phyloP scores from a whole-genome alignment of 2,797 vertebrate genomes.

The Notoglanidium macrostoma region DNA sequence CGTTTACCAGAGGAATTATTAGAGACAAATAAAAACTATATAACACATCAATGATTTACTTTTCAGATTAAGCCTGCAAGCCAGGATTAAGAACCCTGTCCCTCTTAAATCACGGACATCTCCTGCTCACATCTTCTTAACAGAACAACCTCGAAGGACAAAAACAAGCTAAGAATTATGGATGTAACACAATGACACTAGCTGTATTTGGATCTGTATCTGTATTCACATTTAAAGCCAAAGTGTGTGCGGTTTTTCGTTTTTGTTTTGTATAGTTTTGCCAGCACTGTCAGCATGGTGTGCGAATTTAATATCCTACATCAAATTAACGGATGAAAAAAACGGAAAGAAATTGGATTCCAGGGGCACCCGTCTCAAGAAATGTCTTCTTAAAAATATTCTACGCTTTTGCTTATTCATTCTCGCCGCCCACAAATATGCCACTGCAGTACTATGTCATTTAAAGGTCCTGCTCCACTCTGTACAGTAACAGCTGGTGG shows the following conservation, averaged over 20 bases:
- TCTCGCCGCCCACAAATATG: not conserved
- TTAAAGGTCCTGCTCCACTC: not conserved
- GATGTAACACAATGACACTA: not conserved
- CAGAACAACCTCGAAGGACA: not conserved
- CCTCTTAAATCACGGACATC: too few species aligned
- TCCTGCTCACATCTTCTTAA: too few species aligned
- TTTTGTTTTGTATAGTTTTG: not conserved
- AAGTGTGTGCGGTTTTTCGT: not conserved
- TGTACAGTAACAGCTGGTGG: conserved; percentile 8
- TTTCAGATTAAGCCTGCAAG: too few species aligned
- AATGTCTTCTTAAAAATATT: not conserved
- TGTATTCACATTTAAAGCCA: not conserved
- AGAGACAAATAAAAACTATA: not conserved
- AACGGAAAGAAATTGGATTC: not conserved
- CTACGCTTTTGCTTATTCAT: not conserved
- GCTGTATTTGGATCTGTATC: not conserved
- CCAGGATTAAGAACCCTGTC: too few species aligned
- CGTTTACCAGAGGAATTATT: not conserved
- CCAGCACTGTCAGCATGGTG: not conserved
- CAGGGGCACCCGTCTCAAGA: not conserved
- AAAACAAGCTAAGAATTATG: not conserved
- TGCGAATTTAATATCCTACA: conserved; percentile 14
- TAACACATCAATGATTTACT: too few species aligned
- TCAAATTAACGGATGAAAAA: not conserved
- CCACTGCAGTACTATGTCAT: not conserved